phyloP scores from a whole-genome alignment of 2,888 invertebrate species.

The Cyaniris semiargus region DNA sequence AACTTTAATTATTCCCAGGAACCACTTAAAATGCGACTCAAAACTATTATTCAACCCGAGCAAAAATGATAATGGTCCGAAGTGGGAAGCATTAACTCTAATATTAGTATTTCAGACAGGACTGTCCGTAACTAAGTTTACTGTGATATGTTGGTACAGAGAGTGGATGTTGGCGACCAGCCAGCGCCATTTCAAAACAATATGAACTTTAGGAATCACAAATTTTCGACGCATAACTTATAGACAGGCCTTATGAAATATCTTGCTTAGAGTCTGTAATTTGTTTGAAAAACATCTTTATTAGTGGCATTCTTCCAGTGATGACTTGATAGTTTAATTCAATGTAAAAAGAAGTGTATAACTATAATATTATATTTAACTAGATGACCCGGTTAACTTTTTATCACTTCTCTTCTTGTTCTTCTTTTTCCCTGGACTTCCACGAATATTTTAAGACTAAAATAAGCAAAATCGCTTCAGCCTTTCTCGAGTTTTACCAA shows the following conservation, averaged over 20 bases:
- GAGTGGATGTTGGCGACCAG: background rate
- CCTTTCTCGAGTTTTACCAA: no score
- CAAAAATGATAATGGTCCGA: background rate
- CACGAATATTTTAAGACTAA: no score
- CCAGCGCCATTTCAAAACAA: constrained; percentile 18
- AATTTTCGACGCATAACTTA: constrained; percentile 28
- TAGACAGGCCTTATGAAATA: constrained; percentile 6
- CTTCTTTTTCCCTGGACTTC: no score
- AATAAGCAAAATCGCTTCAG: no score
- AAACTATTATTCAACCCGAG: background rate
- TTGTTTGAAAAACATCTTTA: background rate
- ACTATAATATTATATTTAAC: no score
- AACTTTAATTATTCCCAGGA: background rate
- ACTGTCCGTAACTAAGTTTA: constrained; percentile 20
- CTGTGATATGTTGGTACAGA: constrained; percentile 20
- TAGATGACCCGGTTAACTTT: no score
- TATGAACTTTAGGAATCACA: constrained; percentile 23
- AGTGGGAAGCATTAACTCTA: background rate
- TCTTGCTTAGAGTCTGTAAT: background rate
- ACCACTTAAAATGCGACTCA: background rate
- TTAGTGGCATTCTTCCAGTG: background rate
- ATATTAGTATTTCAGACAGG: constrained; percentile 18
- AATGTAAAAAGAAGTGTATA: background rate
- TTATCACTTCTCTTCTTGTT: no score
- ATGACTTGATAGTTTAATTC: background rate